phyloP scores from a whole-genome alignment of 2,113 vertebrate species.

The Oenanthe oenanthe region DNA sequence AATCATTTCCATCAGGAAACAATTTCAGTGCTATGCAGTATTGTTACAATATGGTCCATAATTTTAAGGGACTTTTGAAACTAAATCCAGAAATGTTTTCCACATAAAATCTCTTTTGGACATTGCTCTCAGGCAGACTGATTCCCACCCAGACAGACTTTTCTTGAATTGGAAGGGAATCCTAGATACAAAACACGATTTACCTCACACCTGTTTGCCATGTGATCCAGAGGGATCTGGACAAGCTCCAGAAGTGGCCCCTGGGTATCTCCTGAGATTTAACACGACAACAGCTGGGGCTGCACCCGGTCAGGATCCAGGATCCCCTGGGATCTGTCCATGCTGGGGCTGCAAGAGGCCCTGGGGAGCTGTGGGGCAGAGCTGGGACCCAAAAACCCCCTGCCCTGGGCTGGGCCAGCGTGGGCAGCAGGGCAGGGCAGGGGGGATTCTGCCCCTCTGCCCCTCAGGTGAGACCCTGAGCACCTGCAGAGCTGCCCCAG shows the following conservation, averaged over 20 bases:
- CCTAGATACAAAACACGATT: background rate
- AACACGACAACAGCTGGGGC: no score
- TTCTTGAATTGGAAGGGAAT: background rate
- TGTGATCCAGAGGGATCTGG: background rate
- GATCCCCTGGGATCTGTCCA: rapidly evolving
- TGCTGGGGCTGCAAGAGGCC: background rate
- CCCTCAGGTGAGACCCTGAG: no score
- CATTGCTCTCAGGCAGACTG: background rate
- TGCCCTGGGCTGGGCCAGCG: background rate
- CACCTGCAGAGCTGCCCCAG: no score
- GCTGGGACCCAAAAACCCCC: background rate
- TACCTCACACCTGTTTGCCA: background rate
- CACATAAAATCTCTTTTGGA: background rate
- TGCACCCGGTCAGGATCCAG: background rate
- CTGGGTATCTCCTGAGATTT: background rate
- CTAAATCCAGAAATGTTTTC: background rate
- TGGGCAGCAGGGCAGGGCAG: background rate
- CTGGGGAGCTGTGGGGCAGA: background rate
- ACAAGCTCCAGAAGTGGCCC: background rate
- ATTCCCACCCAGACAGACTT: background rate
- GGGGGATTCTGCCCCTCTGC: background rate
- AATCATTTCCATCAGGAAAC: background rate
- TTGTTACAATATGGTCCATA: background rate
- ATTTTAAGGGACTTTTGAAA: background rate
- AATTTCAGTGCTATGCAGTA: background rate